A percentile compares a stretch with the other conserved stretches of the same genome.
These are phyloP conservation scores for Addax nasomaculatus DNA, from an alignment of 2,113 vertebrate species.

Conservation along the genomic window DNA sequence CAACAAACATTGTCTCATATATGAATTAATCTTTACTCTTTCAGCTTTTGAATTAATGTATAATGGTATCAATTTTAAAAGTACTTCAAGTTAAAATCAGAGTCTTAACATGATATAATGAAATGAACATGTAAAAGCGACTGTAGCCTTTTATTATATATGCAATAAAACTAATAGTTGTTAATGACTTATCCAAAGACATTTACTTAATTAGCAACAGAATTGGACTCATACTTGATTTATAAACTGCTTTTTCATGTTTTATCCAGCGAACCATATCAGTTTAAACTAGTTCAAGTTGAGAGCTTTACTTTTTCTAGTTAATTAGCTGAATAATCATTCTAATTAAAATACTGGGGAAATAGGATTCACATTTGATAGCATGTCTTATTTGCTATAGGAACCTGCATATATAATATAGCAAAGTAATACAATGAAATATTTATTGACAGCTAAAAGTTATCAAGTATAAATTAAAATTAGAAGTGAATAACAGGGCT, in stretches of 20 bases:
- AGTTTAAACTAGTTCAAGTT: neutral
- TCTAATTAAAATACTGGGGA: neutral
- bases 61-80: neutral
- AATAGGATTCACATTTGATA: neutral
- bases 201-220: neutral
- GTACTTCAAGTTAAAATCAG: neutral
- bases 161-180: neutral
- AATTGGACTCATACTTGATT: neutral
- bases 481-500: neutral
- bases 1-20: neutral
- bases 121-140: neutral
- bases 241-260: neutral
- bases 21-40: neutral
- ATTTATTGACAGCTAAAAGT: neutral
- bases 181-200: neutral
- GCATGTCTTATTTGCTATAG: neutral
- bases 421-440: neutral
- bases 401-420: neutral
- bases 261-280: neutral
- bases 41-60: neutral
- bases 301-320: neutral
- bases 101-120: neutral
- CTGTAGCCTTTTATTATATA: neutral
- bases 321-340: slow-evolving; percentile 14
- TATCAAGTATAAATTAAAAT: neutral